Evolutionary conservation across 2,797 vertebrate species (phyloP).

Genomic region (Sebastes jordani): DNA sequence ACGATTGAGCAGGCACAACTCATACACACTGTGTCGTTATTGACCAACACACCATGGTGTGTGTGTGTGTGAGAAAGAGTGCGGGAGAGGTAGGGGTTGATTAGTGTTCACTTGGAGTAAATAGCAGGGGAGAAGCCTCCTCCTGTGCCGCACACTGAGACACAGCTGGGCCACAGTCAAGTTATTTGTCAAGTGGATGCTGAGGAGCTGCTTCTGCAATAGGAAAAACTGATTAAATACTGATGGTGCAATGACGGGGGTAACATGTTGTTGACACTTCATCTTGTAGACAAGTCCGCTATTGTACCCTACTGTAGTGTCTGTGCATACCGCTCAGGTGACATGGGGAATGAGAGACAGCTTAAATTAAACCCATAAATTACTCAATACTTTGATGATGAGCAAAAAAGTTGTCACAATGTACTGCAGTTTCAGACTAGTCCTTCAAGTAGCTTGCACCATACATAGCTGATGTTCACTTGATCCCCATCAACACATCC

Average conservation of each 20-base stretch:
- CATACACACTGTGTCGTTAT: conserved; percentile 9
- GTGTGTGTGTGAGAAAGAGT: neutral
- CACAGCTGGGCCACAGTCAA: conserved; percentile 10
- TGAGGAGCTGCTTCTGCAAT: neutral
- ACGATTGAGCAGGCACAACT: conserved; percentile 45
- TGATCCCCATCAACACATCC: neutral
- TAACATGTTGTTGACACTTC: neutral
- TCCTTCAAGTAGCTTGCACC: neutral
- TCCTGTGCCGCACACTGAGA: conserved; percentile 29
- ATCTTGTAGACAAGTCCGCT: neutral
- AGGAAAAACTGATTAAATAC: neutral
- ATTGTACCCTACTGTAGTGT: neutral
- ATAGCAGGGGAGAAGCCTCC: conserved; percentile 31
- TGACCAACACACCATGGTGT: conserved; percentile 17
- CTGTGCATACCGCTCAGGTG: neutral
- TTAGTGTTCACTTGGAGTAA: conserved; percentile 36
- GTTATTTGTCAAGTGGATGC: conserved; percentile 19
- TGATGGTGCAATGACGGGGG: neutral
- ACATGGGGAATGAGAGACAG: neutral
- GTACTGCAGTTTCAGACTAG: neutral
- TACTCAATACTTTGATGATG: neutral
- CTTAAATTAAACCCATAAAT: neutral
- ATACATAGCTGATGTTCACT: neutral
- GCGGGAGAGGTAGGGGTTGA: neutral
- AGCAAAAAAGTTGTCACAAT: neutral